A percentile compares a stretch with the other conserved stretches of the same genome.
These are phyloP conservation scores for Drosophila miranda DNA, from an alignment of 1,140 invertebrate genomes.

Conservation along the genomic window DNA sequence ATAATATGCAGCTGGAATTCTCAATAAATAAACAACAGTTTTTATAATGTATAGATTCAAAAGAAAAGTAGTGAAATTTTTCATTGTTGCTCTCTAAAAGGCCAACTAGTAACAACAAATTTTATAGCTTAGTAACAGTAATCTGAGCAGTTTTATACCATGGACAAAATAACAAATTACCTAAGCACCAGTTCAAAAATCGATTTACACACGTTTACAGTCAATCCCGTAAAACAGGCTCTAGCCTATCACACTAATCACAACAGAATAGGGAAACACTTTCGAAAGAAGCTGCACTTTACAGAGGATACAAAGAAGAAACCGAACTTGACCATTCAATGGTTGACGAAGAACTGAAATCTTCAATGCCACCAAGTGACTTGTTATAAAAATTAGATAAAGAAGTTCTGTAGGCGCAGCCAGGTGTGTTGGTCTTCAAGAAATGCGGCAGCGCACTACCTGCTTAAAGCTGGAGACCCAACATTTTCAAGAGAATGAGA, in stretches of 20 bases:
- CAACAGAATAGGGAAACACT: conserved; percentile 33
- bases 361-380: conserved; percentile 55
- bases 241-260: conserved; percentile 11
- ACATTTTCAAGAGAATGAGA: conserved; percentile 26
- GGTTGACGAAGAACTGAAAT: conserved; percentile 73
- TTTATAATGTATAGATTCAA: no score
- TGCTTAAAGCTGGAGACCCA: conserved; percentile 26
- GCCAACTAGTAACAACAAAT: no score
- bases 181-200: conserved; percentile 28
- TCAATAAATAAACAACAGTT: neutral
- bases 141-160: no score
- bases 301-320: conserved; percentile 16
- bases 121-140: conserved; percentile 14
- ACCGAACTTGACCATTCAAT: conserved; percentile 69
- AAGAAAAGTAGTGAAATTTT: neutral
- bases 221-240: conserved; percentile 23
- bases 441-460: conserved; percentile 20
- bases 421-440: conserved; percentile 24
- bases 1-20: neutral
- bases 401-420: conserved; percentile 65
- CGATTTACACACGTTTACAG: conserved; percentile 3
- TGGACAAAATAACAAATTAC: conserved; percentile 13
- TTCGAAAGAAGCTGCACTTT: conserved; percentile 11
- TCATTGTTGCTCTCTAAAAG: no score
- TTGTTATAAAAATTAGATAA: conserved; percentile 77